phyloP scores from a whole-genome alignment of 1,140 invertebrate genomes.

The Palaemon carinicauda region DNA sequence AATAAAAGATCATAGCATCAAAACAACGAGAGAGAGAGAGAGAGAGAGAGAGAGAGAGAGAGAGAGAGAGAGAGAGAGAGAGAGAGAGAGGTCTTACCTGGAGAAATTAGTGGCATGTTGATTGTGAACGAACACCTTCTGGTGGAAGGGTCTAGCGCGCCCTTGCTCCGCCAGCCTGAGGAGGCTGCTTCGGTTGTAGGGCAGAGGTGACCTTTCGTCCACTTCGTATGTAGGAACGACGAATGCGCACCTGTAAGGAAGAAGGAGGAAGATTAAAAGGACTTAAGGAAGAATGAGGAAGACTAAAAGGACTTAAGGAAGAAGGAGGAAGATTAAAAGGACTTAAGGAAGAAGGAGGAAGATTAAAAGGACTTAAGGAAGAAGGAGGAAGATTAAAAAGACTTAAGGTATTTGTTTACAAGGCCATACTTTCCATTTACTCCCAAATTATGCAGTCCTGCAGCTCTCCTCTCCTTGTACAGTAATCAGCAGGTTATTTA shows the following conservation, averaged over 20 bases:
- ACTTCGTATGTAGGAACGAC: constrained; percentile 93
- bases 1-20: too few relatives aligned
- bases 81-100: constrained; percentile 69
- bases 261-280: background rate
- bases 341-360: background rate
- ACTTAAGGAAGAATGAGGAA: background rate
- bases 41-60: too few relatives aligned
- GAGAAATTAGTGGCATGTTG: constrained; percentile 92
- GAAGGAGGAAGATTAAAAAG: background rate
- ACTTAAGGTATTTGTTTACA: too few relatives aligned
- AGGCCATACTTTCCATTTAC: too few relatives aligned
- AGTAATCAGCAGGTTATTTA: too few relatives aligned
- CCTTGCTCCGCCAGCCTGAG: constrained; percentile 78
- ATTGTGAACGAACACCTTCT: constrained; percentile 91
- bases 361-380: background rate
- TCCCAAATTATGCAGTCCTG: too few relatives aligned
- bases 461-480: too few relatives aligned
- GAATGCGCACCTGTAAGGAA: constrained; percentile 76
- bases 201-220: constrained; percentile 78
- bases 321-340: background rate
- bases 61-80: too few relatives aligned
- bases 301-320: too few relatives aligned
- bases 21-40: too few relatives aligned
- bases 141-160: constrained; percentile 87
- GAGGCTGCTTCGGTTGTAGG: constrained; percentile 79